Evolutionary conservation across 1,140 invertebrate genomes (phyloP).

Genomic region (Drosophila persimilis): DNA sequence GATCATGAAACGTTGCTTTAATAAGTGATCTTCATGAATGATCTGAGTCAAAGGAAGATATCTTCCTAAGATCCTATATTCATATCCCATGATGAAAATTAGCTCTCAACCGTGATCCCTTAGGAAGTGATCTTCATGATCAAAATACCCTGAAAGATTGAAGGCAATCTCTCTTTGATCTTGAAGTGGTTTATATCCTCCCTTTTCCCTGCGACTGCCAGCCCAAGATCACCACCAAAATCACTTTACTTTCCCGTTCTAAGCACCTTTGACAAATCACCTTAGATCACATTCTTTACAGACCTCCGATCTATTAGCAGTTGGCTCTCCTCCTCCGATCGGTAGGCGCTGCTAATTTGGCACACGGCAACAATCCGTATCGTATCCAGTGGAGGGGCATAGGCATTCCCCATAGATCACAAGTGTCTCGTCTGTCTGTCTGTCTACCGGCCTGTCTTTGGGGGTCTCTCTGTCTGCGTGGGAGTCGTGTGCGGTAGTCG

Average conservation of each 20-base stretch:
- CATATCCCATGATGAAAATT: too few species aligned
- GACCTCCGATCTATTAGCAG: constrained; percentile 19
- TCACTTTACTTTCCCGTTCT: neutral
- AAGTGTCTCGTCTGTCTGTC: neutral
- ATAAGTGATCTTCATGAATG: too few species aligned
- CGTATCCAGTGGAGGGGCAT: constrained; percentile 1
- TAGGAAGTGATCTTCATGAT: too few species aligned
- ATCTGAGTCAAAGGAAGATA: too few species aligned
- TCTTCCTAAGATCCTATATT: too few species aligned
- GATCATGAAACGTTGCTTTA: too few species aligned
- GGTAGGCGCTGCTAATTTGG: constrained; percentile 38
- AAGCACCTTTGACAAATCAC: constrained; percentile 19
- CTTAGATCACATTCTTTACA: neutral
- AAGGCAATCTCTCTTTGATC: too few species aligned
- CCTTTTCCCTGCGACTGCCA: neutral
- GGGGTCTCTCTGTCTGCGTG: constrained; percentile 14
- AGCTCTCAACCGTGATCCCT: too few species aligned
- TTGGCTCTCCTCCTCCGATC: neutral
- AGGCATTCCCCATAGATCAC: constrained; percentile 51
- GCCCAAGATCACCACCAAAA: neutral
- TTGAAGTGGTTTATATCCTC: too few species aligned
- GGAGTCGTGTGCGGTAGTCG: constrained; percentile 48
- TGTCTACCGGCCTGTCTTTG: neutral
- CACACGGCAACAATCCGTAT: constrained; percentile 40
- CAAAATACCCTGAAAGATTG: too few species aligned